Conservation (phyloP, 2,888 invertebrate genomes). For the Nasonia oneida region DNA sequence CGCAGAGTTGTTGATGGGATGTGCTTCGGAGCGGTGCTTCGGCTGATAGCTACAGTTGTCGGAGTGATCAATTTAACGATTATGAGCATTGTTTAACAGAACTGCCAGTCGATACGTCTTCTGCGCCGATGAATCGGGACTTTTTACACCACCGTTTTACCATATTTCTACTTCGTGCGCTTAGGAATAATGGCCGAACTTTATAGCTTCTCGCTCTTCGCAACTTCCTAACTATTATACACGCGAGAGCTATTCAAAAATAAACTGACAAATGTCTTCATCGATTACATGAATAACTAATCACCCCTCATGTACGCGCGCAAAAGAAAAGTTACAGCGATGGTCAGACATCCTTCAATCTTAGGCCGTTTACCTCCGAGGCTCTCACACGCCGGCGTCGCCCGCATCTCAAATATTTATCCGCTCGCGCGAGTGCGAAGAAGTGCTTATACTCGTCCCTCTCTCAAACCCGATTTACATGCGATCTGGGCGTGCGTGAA, state of each 20-base stretch:
- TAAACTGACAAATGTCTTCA: slow-evolving; percentile 23
- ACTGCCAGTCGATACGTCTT: neutral
- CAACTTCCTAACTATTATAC: neutral
- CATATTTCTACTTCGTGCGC: too few relatives aligned
- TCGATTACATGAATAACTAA: slow-evolving; percentile 39
- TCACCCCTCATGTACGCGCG: neutral
- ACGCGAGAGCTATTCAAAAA: neutral
- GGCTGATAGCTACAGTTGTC: neutral
- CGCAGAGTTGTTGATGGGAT: neutral
- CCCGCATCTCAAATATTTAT: slow-evolving; percentile 33
- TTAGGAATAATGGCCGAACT: too few relatives aligned
- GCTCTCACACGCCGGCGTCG: neutral
- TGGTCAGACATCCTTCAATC: slow-evolving; percentile 16
- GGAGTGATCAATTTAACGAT: slow-evolving; percentile 25
- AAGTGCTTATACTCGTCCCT: slow-evolving; percentile 49
- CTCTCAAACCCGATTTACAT: neutral
- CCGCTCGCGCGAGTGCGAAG: slow-evolving; percentile 3
- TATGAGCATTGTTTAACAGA: slow-evolving; percentile 9
- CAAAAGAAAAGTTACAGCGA: neutral
- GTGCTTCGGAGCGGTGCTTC: slow-evolving; percentile 9
- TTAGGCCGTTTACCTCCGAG: neutral
- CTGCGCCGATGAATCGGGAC: neutral
- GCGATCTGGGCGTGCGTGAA: neutral
- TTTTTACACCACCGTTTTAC: neutral
- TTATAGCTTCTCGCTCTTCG: neutral